Base-by-base conservation (phyloP, 2,113 vertebrate species). In the Varanus komodoensis region DNA sequence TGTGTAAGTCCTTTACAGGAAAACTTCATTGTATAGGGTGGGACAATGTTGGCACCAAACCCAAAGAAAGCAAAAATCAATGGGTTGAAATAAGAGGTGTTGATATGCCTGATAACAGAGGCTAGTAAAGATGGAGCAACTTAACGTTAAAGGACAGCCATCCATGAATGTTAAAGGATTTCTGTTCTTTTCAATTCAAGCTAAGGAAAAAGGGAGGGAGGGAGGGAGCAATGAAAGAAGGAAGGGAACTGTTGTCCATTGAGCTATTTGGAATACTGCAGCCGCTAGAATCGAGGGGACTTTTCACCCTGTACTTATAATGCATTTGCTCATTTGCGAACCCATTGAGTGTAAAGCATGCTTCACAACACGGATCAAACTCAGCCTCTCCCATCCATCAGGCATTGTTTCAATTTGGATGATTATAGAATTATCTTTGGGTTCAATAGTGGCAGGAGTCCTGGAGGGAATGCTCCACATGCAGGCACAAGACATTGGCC, bases 371-470 rank as follows among this genome's bases (percentile, higher is more conserved):
- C 92, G 79, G 88, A 75, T 92, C 87, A 90, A 73, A 87, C 79
- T 89, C 71, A 94, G 92, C 91, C 89, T 94, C 91, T 92, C 87
- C 90, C 89, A 64, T 84, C 52, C 4, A 75, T 89, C 86, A 88
- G 77, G 77, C 0, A 0, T 38, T 89, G 69, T 79, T 92, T 92
- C 87, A 88, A 79, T 91, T 92, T 81, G 85, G 64, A 92, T 0
- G 67, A 48, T 67, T 84, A 14, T 88, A 9, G 57, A 88, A 91
- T 89, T 91, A 86, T 88, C 38, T 71, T 6, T 64, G 87, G 80
- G 91, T 82, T 71, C 84, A 86, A 69, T 91, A 71, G 89, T 92
- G 88, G 81, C 80, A 57, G 89, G 81, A 74, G 87, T 57, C 48
- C 90, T 90, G 74, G 87, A 68, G 87, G 92, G 83, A 69, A 87